These are phyloP conservation scores for Bucco capensis DNA, from an alignment of 2,113 vertebrate genomes.

Conservation along the genomic window DNA sequence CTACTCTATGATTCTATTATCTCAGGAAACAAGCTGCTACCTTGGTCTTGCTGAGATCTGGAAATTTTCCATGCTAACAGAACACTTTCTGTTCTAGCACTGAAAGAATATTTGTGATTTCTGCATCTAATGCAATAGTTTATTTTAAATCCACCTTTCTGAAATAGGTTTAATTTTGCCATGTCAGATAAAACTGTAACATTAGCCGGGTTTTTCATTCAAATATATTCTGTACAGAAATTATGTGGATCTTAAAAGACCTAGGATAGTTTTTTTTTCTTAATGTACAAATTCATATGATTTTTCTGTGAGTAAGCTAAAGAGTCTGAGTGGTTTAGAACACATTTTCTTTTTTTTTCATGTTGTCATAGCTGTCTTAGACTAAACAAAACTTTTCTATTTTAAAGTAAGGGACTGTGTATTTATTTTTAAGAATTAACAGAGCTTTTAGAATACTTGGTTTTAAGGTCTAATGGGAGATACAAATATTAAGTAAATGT, in stretches of 20 bases:
- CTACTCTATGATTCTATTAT: too few species aligned
- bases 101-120: neutral
- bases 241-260: neutral
- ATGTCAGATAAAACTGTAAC: neutral
- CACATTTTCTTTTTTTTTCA: neutral
- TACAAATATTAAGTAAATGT: neutral
- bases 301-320: neutral
- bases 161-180: neutral
- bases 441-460: neutral
- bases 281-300: neutral
- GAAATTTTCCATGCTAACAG: neutral
- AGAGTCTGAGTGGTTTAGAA: neutral
- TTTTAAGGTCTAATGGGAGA: neutral
- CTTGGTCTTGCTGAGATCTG: neutral
- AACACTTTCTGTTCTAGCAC: neutral
- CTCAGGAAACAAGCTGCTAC: neutral
- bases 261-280: neutral
- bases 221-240: neutral
- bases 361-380: neutral
- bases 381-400: neutral
- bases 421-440: constrained; percentile 2
- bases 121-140: neutral
- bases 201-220: neutral
- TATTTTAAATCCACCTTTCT: neutral
- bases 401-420: neutral